These are phyloP conservation scores for Amazona finschi DNA, from an alignment of 2,797 vertebrate genomes.

Conservation along the genomic window DNA sequence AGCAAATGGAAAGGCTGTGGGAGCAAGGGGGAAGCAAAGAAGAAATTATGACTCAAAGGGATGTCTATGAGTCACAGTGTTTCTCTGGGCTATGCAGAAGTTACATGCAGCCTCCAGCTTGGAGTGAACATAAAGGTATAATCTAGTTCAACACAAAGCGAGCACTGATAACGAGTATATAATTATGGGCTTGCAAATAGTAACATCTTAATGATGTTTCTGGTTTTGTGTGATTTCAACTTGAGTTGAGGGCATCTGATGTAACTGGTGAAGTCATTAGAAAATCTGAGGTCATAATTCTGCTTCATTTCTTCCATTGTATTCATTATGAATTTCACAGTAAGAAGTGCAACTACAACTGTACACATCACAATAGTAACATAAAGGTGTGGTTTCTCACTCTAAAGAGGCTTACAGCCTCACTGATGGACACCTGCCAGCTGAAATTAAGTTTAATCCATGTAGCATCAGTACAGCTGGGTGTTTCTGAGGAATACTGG, in stretches of 20 bases:
- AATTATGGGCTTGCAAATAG: neutral
- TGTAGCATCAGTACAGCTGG: neutral
- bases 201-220: neutral
- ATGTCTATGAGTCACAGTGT: neutral
- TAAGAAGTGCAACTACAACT: neutral
- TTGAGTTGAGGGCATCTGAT: neutral
- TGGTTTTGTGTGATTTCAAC: neutral
- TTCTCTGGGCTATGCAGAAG: neutral
- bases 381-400: neutral
- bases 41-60: neutral
- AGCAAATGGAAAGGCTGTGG: neutral
- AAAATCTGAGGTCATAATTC: neutral
- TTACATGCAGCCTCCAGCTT: neutral
- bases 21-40: neutral
- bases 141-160: neutral
- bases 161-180: neutral
- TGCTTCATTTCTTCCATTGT: neutral
- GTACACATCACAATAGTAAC: neutral
- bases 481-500: neutral
- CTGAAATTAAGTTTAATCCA: neutral
- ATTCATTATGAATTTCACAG: neutral
- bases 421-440: neutral
- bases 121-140: neutral
- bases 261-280: neutral
- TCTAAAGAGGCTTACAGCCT: neutral